Base-by-base conservation (phyloP, 2,113 vertebrate genomes). In the Atherinomorus stipes region DNA sequence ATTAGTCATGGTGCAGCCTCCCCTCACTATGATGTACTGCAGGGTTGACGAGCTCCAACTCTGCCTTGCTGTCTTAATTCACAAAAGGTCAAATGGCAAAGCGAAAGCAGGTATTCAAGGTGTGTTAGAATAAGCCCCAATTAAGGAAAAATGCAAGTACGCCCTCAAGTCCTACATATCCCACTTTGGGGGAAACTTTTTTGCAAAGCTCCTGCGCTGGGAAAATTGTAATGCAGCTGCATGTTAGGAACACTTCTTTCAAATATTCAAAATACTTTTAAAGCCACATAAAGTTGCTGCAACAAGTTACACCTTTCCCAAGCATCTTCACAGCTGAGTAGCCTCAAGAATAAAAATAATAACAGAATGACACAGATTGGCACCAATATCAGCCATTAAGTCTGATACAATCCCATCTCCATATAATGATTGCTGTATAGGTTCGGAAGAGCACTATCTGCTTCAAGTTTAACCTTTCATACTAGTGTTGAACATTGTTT, bases 1-100 rank as follows among this genome's bases (percentile, higher is more conserved):
- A 90, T 93, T 91, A 91, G 91, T 91, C 88, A 87, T 78, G 91
- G 90, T 60, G 73, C 74, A 79, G 81, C 88, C 84, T 91, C 71
- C 67, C 52, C 66, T 77, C 15, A 69, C 81, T 76, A 61, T 83
- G 81, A 88, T 78, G 86, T 74, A 82, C 84, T 70, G 37, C 73
- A n/a, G 66, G 78, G 77, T 78, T 79, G 90, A 86, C 62, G 71
- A 81, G 74, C 77, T 89, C 69, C 4, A 71, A 77, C 82, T 81
- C 75, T 76, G 71, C 64, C 72, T 74, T 64, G 52, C 72, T 15
- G 53, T 89, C 89, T 91, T 86, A 86, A 90, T 91, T 91, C 82
- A 83, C 75, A 42, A 84, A 90, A 93, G 90, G 90, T 92, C 89
- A 93, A 91, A 86, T 65, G 80, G 86, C 80, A 85, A 75, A 85